Evolutionary conservation across 37 sponge, comb jelly and placozoan species (phyloP), one percentile per base, ranked within the genome.

Genomic region (Lycopodina hypogea): DNA sequence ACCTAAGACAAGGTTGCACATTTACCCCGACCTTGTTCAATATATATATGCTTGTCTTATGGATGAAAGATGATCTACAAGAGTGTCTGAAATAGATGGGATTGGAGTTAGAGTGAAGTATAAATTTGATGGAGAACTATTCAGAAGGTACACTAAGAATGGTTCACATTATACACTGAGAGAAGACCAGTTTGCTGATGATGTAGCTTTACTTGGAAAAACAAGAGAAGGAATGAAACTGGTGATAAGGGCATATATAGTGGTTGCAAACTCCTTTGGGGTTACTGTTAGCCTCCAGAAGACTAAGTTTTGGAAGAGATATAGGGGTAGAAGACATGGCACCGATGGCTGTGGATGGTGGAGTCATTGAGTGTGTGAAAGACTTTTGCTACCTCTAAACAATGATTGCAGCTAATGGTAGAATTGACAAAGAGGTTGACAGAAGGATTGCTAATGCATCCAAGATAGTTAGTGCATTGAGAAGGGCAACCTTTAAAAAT

Each of bases 321-420:
- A 76, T 51, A 3, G 48, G 37, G 15, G 68, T 45, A 9, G 68
- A 15, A 23, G 83, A 83, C 34, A 63, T 60, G 42, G 69, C 75
- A 21, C 69, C 69, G 2, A 59, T 83, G 39, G 37, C 57, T 21
- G 68, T 83, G 15, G 39, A 42, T 34, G 60, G 39, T 14, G 53
- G 63, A 24, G 68, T 24, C 11, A 78, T 78, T 78, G 75, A 62
- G 1, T 42, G 40, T 42, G 83, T 83, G 8, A 24, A 69, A 30
- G 81, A 80, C 38, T 80, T 80, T 26, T 60, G 71, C n/a, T 80
- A 80, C 71, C 81, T 80, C 18, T 70, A 71, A 6, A 69, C 81
- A 36, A 17, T 26, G 17, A 32, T 78, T 24, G n/a, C n/a, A n/a
- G n/a, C n/a, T n/a, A n/a, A n/a, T n/a, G n/a, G 61, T 22, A 52